These are phyloP conservation scores for Morpho achilles DNA, from an alignment of 2,888 invertebrate genomes.

Conservation along the genomic window DNA sequence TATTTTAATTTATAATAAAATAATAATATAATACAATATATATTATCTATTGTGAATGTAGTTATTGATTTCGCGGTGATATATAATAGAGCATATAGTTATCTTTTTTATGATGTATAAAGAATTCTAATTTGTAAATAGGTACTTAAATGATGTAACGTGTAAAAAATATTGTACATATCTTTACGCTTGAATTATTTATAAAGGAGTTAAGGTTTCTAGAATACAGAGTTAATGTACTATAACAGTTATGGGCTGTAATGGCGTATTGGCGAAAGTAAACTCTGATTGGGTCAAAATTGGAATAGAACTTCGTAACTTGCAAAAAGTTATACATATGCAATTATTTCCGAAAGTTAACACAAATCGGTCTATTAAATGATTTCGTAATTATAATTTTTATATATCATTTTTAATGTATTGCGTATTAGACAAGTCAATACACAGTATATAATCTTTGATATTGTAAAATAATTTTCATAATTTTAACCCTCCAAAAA, in stretches of 20 bases:
- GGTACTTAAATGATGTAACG: constrained; percentile 74
- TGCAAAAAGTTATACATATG: too few species aligned
- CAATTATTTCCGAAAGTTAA: constrained; percentile 8
- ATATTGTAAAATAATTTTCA: too few species aligned
- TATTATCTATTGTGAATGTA: constrained; percentile 73
- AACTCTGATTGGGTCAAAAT: too few species aligned
- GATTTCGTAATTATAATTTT: not conserved
- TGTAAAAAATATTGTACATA: constrained; percentile 79
- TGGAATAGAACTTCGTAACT: too few species aligned
- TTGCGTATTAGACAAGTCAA: too few species aligned
- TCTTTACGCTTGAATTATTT: constrained; percentile 78
- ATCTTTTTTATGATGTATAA: constrained; percentile 78
- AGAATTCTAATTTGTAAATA: constrained; percentile 79
- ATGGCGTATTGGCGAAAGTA: too few species aligned
- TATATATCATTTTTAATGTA: too few species aligned
- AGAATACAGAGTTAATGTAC: constrained; percentile 52
- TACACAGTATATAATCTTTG: too few species aligned
- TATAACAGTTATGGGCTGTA: constrained; percentile 34
- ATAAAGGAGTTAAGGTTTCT: constrained; percentile 64
- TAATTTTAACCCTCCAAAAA: too few species aligned
- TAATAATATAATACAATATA: constrained; percentile 52
- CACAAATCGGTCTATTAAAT: constrained; percentile 17
- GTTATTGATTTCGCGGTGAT: constrained; percentile 78
- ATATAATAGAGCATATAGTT: constrained; percentile 72
- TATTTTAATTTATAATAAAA: constrained; percentile 62